Base-by-base conservation (phyloP, 2,113 vertebrate species). In the Polypterus senegalus region DNA sequence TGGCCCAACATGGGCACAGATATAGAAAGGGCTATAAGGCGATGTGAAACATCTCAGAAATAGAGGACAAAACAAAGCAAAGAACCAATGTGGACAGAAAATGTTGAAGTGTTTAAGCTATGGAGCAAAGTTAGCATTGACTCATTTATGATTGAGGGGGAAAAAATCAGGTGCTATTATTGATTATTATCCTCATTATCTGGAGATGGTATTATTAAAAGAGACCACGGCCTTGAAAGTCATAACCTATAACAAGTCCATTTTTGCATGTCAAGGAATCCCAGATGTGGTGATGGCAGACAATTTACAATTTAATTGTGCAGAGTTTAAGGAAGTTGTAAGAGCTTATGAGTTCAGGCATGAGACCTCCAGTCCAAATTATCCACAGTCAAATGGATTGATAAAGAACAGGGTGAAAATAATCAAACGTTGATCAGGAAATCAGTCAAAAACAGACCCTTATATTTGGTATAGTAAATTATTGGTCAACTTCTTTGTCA, bases 371-470 rank as follows among this genome's bases (percentile, higher is more conserved):
- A 61, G 60, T 61, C 60, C 60, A 61, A 6, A 3, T 6, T 61
- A 61, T 49, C 60, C n/a, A 9, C 48, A 53, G 49, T 61, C 60
- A 27, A 61, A 61, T 27, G 49, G 49, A 4, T 43, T 61, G n/a
- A 49, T 52, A 8, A 49, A 61, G 46, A 55, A 63, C 54, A n/a
- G 46, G n/a, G 53, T 56, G 4, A 56, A 57, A 9, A 47, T 57
- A 47, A 54, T 63, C 1, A 63, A 49, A 43, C 53, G 46, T 4
- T 63, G 43, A 51, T 63, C 27, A 55, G 47, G 7, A 62, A 62
- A 44, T 51, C 61, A 47, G 7, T 62, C 44, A 46, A 1, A 27
- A 27, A 27, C 27, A 27, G 27, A 53, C 54, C 5, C 10, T 9
- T 27, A 27, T 2, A 27, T 27, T 27, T 27, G 27, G 27, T 27